These are phyloP conservation scores for Morbakka virulenta DNA, from an alignment of 30 jellyfish, hydroid and myxozoan species.

Conservation along the genomic window DNA sequence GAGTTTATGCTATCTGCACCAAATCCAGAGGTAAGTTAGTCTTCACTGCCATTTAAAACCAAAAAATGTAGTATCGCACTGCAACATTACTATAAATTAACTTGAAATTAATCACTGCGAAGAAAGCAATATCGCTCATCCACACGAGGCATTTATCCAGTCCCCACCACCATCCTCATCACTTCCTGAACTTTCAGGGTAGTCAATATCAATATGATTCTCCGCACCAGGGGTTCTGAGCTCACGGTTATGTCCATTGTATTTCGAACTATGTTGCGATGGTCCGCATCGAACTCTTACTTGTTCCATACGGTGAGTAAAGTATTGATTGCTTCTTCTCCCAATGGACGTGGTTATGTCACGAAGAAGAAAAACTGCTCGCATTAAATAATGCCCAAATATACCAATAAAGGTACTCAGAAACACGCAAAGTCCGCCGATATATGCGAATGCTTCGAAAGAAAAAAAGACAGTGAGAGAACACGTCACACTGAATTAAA, in stretches of 20 bases:
- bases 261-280: no score
- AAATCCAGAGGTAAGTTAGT: no score
- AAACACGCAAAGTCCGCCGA: slow-evolving; percentile 95
- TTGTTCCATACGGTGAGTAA: slow-evolving; percentile 6
- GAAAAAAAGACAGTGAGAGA: no score
- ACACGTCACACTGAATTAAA: no score
- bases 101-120: no score
- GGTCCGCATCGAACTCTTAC: not conserved
- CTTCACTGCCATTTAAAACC: no score
- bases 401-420: slow-evolving; percentile 76
- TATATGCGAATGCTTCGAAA: slow-evolving; percentile 93
- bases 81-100: no score
- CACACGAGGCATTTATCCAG: slow-evolving; percentile 54
- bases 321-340: slow-evolving; percentile 34
- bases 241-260: not conserved
- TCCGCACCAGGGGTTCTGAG: not conserved
- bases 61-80: no score
- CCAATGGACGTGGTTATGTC: slow-evolving; percentile 2
- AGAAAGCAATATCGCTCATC: no score
- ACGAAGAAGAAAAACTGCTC: slow-evolving; percentile 46
- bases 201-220: slow-evolving; percentile 3
- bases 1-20: no score
- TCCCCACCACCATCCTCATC: slow-evolving; percentile 46
- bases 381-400: slow-evolving; percentile 71
- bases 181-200: slow-evolving; percentile 42